A percentile compares a stretch with the other conserved stretches of the same genome.
Evolutionary conservation across 2,113 vertebrate genomes (phyloP).

Genomic region (Siniperca chuatsi): DNA sequence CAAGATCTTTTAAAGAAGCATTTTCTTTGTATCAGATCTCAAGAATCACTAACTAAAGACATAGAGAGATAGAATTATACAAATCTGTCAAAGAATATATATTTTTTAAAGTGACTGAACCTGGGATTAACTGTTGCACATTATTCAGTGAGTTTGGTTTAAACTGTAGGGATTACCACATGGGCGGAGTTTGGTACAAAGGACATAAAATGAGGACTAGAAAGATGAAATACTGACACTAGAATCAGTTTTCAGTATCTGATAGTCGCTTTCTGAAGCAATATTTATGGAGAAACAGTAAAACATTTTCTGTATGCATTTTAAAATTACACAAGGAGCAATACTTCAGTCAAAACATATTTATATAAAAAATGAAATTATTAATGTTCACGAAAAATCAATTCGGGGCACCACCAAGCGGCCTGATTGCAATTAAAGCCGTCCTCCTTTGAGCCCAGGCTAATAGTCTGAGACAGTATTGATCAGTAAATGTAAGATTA

Average conservation of each 20-base stretch:
- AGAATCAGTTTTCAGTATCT: not conserved
- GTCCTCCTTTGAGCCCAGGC: constrained; percentile 36
- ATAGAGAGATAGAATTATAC: not conserved
- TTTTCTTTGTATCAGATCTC: not conserved
- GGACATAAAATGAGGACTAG: no score
- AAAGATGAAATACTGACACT: not conserved
- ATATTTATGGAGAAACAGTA: not conserved
- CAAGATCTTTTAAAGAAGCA: not conserved
- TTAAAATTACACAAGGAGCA: not conserved
- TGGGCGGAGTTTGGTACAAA: not conserved
- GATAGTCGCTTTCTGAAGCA: not conserved
- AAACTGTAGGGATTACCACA: not conserved
- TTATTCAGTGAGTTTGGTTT: not conserved
- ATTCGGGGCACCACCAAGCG: constrained; percentile 30
- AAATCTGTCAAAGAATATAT: not conserved
- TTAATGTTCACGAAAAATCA: constrained; percentile 61
- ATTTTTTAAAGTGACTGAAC: not conserved
- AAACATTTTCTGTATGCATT: not conserved
- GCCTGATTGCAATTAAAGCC: constrained; percentile 71
- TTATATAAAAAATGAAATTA: constrained; percentile 39
- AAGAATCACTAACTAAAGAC: not conserved
- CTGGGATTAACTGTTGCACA: not conserved
- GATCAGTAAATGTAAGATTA: constrained; percentile 56
- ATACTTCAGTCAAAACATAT: constrained; percentile 33
- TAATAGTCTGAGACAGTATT: constrained; percentile 67